These are phyloP conservation scores for Rapana venosa DNA, from an alignment of 2,888 invertebrate genomes.

Conservation along the genomic window DNA sequence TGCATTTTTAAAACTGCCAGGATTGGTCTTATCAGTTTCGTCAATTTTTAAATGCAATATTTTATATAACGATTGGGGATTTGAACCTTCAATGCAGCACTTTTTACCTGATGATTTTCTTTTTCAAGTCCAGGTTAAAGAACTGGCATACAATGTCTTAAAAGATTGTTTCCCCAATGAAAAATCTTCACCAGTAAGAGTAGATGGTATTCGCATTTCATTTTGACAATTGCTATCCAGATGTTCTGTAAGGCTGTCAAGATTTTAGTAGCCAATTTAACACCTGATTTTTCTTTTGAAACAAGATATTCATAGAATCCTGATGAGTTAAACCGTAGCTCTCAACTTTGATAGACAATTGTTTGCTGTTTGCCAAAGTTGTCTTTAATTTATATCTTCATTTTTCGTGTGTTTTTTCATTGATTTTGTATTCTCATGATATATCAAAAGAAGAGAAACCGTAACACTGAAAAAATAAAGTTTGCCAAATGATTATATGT, in stretches of 20 bases:
- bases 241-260: not conserved
- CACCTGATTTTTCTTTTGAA: too few relatives aligned
- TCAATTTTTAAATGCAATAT: conserved; percentile 30
- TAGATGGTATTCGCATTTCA: not conserved
- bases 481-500: not conserved
- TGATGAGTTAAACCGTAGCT: too few relatives aligned
- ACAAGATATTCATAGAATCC: too few relatives aligned
- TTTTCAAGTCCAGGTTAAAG: not conserved
- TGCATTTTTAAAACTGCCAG: conserved; percentile 19
- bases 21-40: not conserved
- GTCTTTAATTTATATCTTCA: not conserved
- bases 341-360: too few relatives aligned
- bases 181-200: too few relatives aligned
- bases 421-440: conserved; percentile 28
- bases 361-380: not conserved
- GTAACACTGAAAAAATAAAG: conserved; percentile 21
- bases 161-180: not conserved
- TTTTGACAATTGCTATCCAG: not conserved
- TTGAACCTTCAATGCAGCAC: not conserved
- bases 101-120: not conserved
- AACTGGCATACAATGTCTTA: not conserved
- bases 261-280: not conserved
- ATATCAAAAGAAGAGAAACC: not conserved
- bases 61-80: not conserved
- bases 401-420: conserved; percentile 19